Base-by-base conservation (phyloP, 2,888 invertebrate species). In the Tipula confusa region DNA sequence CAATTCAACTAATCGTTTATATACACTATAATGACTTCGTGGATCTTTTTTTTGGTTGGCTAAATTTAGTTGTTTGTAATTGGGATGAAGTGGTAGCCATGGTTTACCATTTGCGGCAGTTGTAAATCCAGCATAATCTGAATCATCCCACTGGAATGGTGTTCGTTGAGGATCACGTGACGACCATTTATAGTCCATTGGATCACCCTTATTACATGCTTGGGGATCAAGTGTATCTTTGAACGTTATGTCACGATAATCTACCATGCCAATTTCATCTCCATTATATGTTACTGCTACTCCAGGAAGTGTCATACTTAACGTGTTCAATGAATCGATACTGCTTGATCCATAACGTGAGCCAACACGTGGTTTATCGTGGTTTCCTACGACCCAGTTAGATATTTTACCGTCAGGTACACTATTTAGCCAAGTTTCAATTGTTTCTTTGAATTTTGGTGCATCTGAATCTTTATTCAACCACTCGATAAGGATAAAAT, bases 261-360 rank as follows among this genome's bases (percentile, higher is more conserved):
- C 91, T 84, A 89, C 88, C 92, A 93, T 92, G 0, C 92, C 94
- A 48, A 95, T 91, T 89, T 95, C 94, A 86, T 95, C 94, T 3
- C 94, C 95, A 90, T 97, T 95, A 87, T 98, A 98, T 0, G 96
- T 95, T 7, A 97, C 93, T 24, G 94, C 93, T 2, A 96, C 92
- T 64, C 98, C 98, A 0, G 97, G 97, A 83, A 98, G 90, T 24
- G 97, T 91, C 87, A 96, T 90, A 24, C 93, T 90, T 83, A 98
- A 88, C 94, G 97, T 96, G 87, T 96, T 95, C 87, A 97, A 91
- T 13, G 94, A 94, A 88, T 97, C 96, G 0, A 94, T 92, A 86
- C 94, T 90, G 83, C 92, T 91, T 4, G 89, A 88, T 1, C 94
- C 94, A 85, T 92, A 93, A 85, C 96, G 91, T 0, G 94, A 92